Conservation (phyloP, 2,113 vertebrate genomes). For the Zootoca vivipara region DNA sequence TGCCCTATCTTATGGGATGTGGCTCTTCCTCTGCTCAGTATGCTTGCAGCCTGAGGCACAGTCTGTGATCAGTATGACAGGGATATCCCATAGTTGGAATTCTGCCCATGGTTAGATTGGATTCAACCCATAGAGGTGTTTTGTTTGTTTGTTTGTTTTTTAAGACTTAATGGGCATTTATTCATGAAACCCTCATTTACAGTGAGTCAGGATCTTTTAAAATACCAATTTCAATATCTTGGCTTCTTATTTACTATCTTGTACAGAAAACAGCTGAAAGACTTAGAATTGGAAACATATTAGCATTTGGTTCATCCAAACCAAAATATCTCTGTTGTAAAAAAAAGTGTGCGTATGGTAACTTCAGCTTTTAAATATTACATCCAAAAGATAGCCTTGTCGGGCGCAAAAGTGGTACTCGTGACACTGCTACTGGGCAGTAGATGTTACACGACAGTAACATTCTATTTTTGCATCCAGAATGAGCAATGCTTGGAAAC, state of each 20-base stretch:
- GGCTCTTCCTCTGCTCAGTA: no score
- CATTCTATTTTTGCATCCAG: slow-evolving; percentile 64
- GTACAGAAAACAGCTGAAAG: slow-evolving; percentile 54
- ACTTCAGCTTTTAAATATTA: slow-evolving; percentile 63
- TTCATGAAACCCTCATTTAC: slow-evolving; percentile 67
- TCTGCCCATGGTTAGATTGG: no score
- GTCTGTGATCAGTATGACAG: no score
- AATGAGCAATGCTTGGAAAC: slow-evolving; percentile 67
- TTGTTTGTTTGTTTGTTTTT: no score
- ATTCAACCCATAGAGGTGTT: no score
- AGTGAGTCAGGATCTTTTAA: slow-evolving; percentile 52
- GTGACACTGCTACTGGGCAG: slow-evolving; percentile 54
- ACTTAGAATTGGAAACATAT: slow-evolving; percentile 59
- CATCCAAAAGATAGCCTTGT: slow-evolving; percentile 56
- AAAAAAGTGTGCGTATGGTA: slow-evolving; percentile 63
- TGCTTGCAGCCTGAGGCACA: no score
- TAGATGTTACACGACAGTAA: slow-evolving; percentile 60
- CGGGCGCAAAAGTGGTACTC: slow-evolving; percentile 66
- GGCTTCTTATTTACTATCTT: slow-evolving; percentile 56
- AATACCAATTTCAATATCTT: slow-evolving; percentile 39
- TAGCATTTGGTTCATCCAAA: slow-evolving; percentile 56
- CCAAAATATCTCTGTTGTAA: slow-evolving; percentile 45
- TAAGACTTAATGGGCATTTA: slow-evolving; percentile 55
- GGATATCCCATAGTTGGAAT: no score
- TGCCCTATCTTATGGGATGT: no score